Conservation (phyloP, 2,797 vertebrate genomes). For the Platyrinchus mystaceus region DNA sequence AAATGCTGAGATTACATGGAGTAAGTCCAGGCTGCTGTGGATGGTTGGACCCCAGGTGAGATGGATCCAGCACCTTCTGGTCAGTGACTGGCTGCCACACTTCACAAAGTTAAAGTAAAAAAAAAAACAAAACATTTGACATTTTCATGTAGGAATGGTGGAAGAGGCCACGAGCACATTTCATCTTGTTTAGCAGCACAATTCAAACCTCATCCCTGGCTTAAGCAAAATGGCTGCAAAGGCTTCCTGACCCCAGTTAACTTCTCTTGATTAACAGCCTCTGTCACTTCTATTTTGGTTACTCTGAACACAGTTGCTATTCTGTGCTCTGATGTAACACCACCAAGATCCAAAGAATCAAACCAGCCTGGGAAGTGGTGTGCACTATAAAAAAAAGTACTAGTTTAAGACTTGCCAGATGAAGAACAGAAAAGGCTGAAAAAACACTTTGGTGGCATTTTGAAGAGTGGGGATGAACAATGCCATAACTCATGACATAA, state of each 20-base stretch:
- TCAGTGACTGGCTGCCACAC: too few species aligned
- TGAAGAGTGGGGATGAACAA: background rate
- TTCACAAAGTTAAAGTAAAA: background rate
- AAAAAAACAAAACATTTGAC: background rate
- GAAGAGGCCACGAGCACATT: background rate
- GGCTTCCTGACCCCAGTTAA: background rate
- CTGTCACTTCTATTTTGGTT: conserved; percentile 37
- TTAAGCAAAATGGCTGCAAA: conserved; percentile 15
- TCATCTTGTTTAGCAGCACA: background rate
- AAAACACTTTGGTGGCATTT: background rate
- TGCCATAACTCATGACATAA: background rate
- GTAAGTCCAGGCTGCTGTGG: background rate
- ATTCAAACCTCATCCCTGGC: background rate
- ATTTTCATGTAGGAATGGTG: background rate
- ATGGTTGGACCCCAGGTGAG: background rate
- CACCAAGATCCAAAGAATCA: background rate
- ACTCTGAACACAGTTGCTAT: background rate
- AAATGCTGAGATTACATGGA: background rate
- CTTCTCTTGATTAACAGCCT: conserved; percentile 14
- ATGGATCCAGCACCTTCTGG: background rate
- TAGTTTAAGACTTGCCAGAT: background rate
- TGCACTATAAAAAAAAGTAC: background rate
- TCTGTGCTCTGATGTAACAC: conserved; percentile 5
- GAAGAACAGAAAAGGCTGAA: background rate
- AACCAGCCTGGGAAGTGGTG: background rate